A percentile compares a stretch with the other conserved stretches of the same genome.
phyloP scores from a whole-genome alignment of 2,797 vertebrate genomes.

The Merluccius polli region DNA sequence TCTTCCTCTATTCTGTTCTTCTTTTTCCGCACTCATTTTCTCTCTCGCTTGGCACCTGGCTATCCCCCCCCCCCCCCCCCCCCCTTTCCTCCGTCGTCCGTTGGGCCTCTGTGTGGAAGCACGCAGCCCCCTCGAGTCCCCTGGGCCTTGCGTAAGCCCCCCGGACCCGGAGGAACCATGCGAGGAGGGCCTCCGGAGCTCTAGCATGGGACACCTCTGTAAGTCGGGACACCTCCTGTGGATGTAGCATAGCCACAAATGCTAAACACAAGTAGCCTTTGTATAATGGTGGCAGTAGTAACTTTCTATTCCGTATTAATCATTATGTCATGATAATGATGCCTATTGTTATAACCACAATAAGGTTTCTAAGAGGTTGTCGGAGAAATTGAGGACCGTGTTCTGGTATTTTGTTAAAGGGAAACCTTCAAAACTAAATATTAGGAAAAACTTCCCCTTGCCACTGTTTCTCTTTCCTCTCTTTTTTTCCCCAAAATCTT shows the following conservation, averaged over 20 bases:
- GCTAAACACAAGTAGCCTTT: background rate
- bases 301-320: too few species aligned
- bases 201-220: conserved; percentile 90
- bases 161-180: conserved; percentile 85
- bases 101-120: conserved; percentile 60
- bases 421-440: background rate
- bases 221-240: conserved; percentile 52
- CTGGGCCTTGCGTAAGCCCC: conserved; percentile 88
- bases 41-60: conserved; percentile 11
- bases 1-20: conserved; percentile 31
- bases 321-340: background rate
- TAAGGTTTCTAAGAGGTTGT: background rate
- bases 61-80: too few species aligned
- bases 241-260: background rate
- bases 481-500: background rate
- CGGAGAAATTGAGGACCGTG: too few species aligned
- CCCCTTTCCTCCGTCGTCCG: conserved; percentile 35
- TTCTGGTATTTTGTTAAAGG: too few species aligned
- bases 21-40: background rate
- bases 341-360: background rate
- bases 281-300: background rate
- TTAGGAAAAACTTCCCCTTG: background rate
- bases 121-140: conserved; percentile 81
- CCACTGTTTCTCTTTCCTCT: background rate
- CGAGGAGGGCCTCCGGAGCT: conserved; percentile 82